Evolutionary conservation across 2,113 vertebrate genomes (phyloP).

Genomic region (Lipotes vexillifer): DNA sequence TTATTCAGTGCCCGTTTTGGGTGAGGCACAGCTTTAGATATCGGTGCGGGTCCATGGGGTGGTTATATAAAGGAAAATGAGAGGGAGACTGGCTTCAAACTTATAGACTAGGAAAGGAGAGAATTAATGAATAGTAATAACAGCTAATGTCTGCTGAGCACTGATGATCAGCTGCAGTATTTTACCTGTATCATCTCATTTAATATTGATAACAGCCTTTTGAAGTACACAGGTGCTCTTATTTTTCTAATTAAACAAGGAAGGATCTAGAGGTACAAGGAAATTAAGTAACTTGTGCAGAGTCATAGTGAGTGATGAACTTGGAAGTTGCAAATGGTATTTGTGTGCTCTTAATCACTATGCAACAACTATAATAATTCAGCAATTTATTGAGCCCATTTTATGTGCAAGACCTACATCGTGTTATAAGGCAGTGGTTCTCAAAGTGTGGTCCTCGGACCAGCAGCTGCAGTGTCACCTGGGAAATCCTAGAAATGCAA

Average conservation of each 20-base stretch:
- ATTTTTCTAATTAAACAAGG: background rate
- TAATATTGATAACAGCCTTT: background rate
- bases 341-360: background rate
- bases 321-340: background rate
- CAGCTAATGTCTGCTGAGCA: background rate
- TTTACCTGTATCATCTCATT: background rate
- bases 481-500: background rate
- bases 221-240: background rate
- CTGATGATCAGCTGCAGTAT: background rate
- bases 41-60: background rate
- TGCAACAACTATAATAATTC: background rate
- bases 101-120: background rate
- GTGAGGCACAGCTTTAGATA: background rate
- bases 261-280: background rate
- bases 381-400: background rate
- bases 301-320: background rate
- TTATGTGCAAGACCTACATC: background rate
- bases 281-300: background rate
- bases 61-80: background rate
- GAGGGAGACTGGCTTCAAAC: background rate
- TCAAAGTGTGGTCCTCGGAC: background rate
- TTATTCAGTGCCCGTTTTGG: background rate
- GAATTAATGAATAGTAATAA: background rate
- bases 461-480: too few species aligned
- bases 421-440: background rate